Base-by-base conservation (phyloP, 2,797 vertebrate genomes). In the Argentina silus region DNA sequence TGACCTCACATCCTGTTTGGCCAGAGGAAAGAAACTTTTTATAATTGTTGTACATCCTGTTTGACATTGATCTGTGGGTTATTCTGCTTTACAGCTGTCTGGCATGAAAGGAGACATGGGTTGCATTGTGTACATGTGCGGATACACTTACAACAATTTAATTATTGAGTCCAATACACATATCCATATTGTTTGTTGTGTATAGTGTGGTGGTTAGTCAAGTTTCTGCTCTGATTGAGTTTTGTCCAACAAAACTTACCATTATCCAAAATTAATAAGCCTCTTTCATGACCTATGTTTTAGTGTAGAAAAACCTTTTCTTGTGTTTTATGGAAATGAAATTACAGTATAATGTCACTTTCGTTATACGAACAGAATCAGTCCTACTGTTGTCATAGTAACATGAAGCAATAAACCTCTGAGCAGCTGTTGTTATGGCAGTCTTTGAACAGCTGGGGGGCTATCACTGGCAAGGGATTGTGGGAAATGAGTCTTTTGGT, bases 401-500 rank as follows among this genome's bases (percentile, higher is more conserved):
- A 94, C 93, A 57, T 85, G 89, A 90, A 91, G 91, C 90, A 91
- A 90, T 90, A 92, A 94, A 92, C 87, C 81, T 91, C 91, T 83
- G 78, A 86, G 89, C 93, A 94, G 93, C 92, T 94, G 94, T 93
- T 94, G 92, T 93, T 93, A 91, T 94, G 87, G 87, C 91, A 93
- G 92, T 85, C 87, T 91, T 90, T 80, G 87, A 94, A 93, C 92
- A 94, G 93, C 92, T 94, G 92, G 91, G 78, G 91, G 93, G 89
- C 89, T 93, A 84, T 87, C 81, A 90, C 88, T 90, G 85, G 72
- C 23, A 82, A 86, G 87, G 90, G 89, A 91, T 91, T 94, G 89
- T 93, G 93, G 93, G 91, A 93, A 93, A 91, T 83, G 60, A 85
- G 84, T 90, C 86, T 87, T 87, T 86, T 63, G 87, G 87, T 90